Percentiles rank a stretch among this genome's conserved stretches.
Evolutionary conservation across 2,888 invertebrate species (phyloP).

Genomic region (Scaptomyza cyrtandrae): DNA sequence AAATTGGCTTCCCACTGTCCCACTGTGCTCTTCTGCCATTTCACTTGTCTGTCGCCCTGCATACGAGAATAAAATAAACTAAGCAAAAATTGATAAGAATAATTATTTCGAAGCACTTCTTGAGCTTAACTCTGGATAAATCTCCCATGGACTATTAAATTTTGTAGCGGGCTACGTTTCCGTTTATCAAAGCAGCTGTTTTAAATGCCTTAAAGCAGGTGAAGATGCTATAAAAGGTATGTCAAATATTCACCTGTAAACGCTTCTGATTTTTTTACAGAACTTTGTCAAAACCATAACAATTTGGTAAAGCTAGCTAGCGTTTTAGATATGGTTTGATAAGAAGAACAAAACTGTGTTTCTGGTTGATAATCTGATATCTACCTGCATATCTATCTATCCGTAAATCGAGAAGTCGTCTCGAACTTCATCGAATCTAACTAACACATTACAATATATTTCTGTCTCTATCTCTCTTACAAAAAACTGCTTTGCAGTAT

Average conservation of each 20-base stretch:
- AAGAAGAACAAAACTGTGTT: too few relatives aligned
- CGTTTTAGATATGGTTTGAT: too few relatives aligned
- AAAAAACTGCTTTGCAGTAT: conserved; percentile 8
- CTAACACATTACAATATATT: too few relatives aligned
- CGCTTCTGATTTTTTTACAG: neutral
- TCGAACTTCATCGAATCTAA: too few relatives aligned
- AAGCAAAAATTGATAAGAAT: conserved; percentile 33
- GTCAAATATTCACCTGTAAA: neutral
- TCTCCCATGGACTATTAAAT: conserved; percentile 30
- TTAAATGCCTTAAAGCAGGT: neutral
- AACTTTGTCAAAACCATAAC: too few relatives aligned
- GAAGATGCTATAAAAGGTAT: neutral
- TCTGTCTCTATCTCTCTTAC: too few relatives aligned
- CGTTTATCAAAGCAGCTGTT: conserved; percentile 15
- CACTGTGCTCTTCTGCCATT: too few relatives aligned
- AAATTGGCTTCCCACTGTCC: conserved; percentile 71
- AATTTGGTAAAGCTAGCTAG: too few relatives aligned
- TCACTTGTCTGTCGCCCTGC: neutral
- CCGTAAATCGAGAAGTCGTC: too few relatives aligned
- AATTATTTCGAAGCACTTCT: conserved; percentile 37
- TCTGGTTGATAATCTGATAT: too few relatives aligned
- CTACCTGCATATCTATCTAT: too few relatives aligned
- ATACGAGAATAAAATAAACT: conserved; percentile 12
- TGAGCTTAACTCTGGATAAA: neutral
- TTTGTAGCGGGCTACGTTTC: conserved; percentile 19